Conservation (phyloP, 2,888 invertebrate genomes). For the Neuroscelio doddi region DNA sequence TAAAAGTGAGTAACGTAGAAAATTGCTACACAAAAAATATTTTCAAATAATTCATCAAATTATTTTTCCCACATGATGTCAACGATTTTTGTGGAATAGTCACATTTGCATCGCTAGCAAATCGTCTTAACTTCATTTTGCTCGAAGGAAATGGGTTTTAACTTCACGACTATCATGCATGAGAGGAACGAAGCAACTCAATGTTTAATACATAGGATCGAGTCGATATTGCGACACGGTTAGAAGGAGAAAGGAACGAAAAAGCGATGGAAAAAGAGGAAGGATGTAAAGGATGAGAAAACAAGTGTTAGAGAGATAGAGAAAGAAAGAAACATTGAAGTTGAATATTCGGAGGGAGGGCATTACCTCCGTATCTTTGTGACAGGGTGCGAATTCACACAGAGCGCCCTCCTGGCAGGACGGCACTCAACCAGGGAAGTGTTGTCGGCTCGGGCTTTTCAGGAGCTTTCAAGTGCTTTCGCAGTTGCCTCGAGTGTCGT, state of each 20-base stretch:
- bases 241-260: conserved; percentile 35
- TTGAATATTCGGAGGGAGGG: conserved; percentile 12
- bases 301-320: conserved; percentile 21
- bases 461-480: conserved; percentile 72
- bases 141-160: conserved; percentile 42
- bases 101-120: conserved; percentile 29
- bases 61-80: conserved; percentile 17
- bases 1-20: no score
- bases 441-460: conserved; percentile 72
- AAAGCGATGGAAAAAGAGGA: neutral
- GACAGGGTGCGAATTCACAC: conserved; percentile 70
- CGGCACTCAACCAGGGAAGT: conserved; percentile 70
- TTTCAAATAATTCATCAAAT: conserved; percentile 17
- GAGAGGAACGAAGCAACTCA: conserved; percentile 49
- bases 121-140: conserved; percentile 44
- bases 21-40: no score
- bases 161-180: conserved; percentile 31
- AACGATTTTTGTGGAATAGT: conserved; percentile 21
- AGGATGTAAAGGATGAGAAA: conserved; percentile 29
- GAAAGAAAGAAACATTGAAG: conserved; percentile 8
- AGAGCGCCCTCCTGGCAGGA: conserved; percentile 64
- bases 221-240: conserved; percentile 63
- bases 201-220: conserved; percentile 69
- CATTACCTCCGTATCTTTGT: conserved; percentile 62
- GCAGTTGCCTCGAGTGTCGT: conserved; percentile 72